Evolutionary conservation across 2,113 vertebrate species (phyloP).

Genomic region (Typhlomys cinereus): DNA sequence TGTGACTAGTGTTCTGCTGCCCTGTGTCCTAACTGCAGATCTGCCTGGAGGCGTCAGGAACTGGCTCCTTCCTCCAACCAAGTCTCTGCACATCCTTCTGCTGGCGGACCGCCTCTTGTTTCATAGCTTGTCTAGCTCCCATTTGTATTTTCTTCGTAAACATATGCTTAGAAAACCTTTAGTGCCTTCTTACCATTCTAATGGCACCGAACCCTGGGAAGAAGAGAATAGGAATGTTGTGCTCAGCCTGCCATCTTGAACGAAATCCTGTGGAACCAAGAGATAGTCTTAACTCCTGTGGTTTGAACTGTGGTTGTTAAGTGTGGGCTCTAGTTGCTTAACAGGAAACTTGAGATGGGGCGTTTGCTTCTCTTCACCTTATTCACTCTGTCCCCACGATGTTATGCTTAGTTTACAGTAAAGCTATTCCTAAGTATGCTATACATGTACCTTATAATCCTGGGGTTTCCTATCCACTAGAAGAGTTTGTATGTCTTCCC

Average conservation of each 20-base stretch:
- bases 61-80: too few species aligned
- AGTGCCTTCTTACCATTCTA: neutral
- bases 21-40: fast-evolving
- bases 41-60: neutral
- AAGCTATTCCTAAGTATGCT: neutral
- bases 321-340: neutral
- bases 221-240: neutral
- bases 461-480: neutral
- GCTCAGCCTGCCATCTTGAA: neutral
- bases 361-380: neutral
- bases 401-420: neutral
- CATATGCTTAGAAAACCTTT: neutral
- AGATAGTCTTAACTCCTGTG: neutral
- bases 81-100: neutral
- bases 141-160: neutral
- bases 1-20: neutral
- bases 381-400: neutral
- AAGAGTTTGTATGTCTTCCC: neutral
- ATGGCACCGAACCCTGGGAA: neutral
- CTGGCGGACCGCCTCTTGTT: neutral
- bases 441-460: neutral
- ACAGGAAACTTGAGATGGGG: neutral
- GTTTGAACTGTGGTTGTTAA: neutral
- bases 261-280: neutral
- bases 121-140: neutral